Evolutionary conservation across 2,797 vertebrate genomes (phyloP).

Genomic region (Buphagus erythrorhynchus): DNA sequence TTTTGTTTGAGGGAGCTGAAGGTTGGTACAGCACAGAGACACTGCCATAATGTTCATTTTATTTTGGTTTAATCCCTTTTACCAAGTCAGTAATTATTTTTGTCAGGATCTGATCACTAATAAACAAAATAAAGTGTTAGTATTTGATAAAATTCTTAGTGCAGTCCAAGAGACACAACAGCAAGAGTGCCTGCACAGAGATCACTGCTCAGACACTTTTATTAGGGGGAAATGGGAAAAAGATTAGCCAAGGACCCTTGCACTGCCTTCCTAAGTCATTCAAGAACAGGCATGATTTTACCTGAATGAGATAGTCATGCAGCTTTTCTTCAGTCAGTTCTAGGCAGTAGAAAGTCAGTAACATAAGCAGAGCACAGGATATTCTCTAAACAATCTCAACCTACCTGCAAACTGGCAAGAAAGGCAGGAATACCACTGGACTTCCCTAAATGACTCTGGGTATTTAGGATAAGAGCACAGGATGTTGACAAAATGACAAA

Average conservation of each 20-base stretch:
- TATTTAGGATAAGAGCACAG: neutral
- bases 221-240: neutral
- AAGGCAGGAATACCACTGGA: neutral
- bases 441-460: accelerated
- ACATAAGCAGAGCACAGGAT: neutral
- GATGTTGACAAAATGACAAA: neutral
- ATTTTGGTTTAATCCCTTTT: neutral
- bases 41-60: neutral
- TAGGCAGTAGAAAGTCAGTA: neutral
- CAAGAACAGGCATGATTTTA: neutral
- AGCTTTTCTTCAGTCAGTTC: neutral
- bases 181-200: neutral
- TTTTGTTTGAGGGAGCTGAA: neutral
- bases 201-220: neutral
- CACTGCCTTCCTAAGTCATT: neutral
- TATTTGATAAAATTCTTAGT: neutral
- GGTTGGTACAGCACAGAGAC: neutral
- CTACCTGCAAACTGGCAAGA: neutral
- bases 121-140: neutral
- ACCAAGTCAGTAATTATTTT: neutral
- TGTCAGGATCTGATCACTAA: neutral
- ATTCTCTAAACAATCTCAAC: neutral
- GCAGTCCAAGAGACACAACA: neutral
- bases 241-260: neutral
- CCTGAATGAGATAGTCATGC: neutral